A percentile compares a stretch with the other conserved stretches of the same genome.
Evolutionary conservation across 1,140 invertebrate genomes (phyloP).

Genomic region (Ericerus pela): DNA sequence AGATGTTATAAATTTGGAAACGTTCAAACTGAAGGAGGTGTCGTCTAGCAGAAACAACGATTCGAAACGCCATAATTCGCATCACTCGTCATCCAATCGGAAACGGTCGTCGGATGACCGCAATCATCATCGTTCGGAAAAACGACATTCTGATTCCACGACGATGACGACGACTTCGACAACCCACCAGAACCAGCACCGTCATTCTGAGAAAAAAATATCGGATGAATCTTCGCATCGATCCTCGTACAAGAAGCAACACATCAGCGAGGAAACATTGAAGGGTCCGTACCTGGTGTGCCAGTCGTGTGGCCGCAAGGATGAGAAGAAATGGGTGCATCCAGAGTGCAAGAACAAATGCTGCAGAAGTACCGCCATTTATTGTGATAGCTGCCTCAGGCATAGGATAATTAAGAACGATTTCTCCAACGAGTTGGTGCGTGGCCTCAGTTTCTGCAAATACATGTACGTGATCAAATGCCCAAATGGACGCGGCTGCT

Average conservation of each 20-base stretch:
- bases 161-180: no score
- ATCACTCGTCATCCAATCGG: no score
- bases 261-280: background rate
- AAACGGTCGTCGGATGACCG: no score
- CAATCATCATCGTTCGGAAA: no score
- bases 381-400: conserved; percentile 4
- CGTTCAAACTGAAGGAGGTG: background rate
- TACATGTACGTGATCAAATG: background rate
- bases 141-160: no score
- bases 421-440: background rate
- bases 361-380: background rate
- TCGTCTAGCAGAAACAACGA: background rate
- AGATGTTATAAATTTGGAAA: background rate
- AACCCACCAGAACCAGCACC: no score
- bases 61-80: no score
- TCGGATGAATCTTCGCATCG: no score
- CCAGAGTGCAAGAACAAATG: background rate
- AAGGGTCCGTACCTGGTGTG: background rate
- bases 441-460: background rate
- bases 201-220: no score
- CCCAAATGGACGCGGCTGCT: background rate
- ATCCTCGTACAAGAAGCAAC: background rate
- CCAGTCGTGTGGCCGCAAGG: background rate
- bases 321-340: background rate
- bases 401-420: background rate